A percentile compares a stretch with the other conserved stretches of the same genome.
phyloP scores from a whole-genome alignment of 2,888 invertebrate genomes.

The Cylloceria caligata region DNA sequence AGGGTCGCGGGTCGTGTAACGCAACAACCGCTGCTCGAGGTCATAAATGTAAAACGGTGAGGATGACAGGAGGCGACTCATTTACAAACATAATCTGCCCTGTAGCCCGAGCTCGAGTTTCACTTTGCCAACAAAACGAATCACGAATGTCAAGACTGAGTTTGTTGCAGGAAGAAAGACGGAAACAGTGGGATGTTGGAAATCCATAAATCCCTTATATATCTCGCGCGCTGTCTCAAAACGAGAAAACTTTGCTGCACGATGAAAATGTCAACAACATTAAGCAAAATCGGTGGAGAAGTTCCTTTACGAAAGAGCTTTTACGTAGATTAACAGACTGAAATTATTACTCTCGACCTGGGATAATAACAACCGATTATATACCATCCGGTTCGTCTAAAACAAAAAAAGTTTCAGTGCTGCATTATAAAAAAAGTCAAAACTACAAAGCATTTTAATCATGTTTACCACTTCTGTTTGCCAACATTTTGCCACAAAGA shows the following conservation, averaged over 20 bases:
- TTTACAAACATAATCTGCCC: constrained; percentile 65
- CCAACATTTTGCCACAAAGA: too few relatives aligned
- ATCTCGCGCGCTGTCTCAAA: constrained; percentile 30
- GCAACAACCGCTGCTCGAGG: constrained; percentile 47
- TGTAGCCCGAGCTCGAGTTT: constrained; percentile 48
- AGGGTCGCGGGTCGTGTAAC: constrained; percentile 41
- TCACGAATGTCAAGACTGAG: constrained; percentile 43
- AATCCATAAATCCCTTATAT: constrained; percentile 62
- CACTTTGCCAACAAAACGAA: constrained; percentile 56
- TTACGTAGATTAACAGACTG: constrained; percentile 51
- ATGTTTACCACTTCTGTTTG: neutral
- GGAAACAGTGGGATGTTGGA: constrained; percentile 3
- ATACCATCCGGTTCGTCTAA: neutral
- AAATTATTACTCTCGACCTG: constrained; percentile 62
- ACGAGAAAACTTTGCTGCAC: constrained; percentile 61
- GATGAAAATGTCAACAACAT: constrained; percentile 65
- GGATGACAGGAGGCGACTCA: constrained; percentile 61
- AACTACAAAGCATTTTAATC: neutral
- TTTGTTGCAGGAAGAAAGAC: constrained; percentile 1
- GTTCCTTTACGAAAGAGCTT: constrained; percentile 32
- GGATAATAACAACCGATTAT: constrained; percentile 29
- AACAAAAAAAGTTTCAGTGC: constrained; percentile 19
- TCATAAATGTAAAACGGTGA: constrained; percentile 65
- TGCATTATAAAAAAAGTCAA: neutral
- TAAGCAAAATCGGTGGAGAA: constrained; percentile 57